Evolutionary conservation across 2,888 invertebrate genomes (phyloP).

Genomic region (Monopis laevigella): DNA sequence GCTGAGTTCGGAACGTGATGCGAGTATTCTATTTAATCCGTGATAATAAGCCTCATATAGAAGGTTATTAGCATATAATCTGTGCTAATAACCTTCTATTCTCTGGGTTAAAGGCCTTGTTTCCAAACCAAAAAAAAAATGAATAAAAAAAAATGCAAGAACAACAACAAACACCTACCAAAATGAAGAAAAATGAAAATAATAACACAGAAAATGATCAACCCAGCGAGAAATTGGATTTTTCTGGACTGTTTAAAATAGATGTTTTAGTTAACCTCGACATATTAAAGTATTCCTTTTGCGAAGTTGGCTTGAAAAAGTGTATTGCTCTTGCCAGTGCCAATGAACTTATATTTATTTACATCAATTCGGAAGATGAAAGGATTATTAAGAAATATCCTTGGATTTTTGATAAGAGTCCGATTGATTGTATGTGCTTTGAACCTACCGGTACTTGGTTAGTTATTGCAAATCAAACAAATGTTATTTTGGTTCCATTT

Average conservation of each 20-base stretch:
- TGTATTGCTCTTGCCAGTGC: slow-evolving; percentile 53
- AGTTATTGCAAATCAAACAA: slow-evolving; percentile 67
- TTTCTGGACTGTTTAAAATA: slow-evolving; percentile 56
- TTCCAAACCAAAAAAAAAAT: too few species aligned
- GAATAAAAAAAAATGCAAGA: too few species aligned
- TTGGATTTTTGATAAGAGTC: slow-evolving; percentile 59
- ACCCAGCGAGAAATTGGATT: slow-evolving; percentile 44
- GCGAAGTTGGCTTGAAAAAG: slow-evolving; percentile 57
- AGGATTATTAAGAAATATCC: slow-evolving; percentile 47
- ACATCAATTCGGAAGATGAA: slow-evolving; percentile 44
- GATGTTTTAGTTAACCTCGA: slow-evolving; percentile 52
- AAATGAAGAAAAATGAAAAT: neutral
- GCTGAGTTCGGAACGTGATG: too few species aligned
- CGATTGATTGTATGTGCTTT: slow-evolving; percentile 79
- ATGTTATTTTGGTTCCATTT: slow-evolving; percentile 57
- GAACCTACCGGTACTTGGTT: slow-evolving; percentile 85
- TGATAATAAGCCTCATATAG: too few species aligned
- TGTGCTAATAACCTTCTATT: too few species aligned
- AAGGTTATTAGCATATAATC: too few species aligned
- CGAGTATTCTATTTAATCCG: too few species aligned
- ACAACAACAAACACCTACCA: too few species aligned
- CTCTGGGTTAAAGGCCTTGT: too few species aligned
- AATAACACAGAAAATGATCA: slow-evolving; percentile 33
- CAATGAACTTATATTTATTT: slow-evolving; percentile 47
- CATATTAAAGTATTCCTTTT: slow-evolving; percentile 46